These are phyloP conservation scores for Steinernema carpocapsae DNA, from an alignment of 2,888 invertebrate species.

Conservation along the genomic window DNA sequence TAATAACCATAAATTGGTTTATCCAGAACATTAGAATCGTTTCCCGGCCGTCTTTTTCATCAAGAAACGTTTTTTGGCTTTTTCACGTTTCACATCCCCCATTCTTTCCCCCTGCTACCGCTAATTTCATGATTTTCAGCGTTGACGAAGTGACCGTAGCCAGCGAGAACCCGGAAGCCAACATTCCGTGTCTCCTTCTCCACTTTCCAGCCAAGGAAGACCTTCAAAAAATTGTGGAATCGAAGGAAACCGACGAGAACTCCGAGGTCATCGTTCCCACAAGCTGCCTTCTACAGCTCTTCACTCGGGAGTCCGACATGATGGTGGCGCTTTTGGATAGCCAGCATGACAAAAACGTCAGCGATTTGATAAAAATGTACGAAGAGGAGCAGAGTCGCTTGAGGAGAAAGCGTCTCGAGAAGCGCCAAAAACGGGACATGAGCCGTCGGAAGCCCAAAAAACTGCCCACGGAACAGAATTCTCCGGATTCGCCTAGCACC, in stretches of 20 bases:
- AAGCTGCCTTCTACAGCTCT: neutral
- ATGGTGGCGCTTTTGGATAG: neutral
- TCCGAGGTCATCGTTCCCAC: neutral
- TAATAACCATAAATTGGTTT: too few relatives aligned
- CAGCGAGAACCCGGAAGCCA: neutral
- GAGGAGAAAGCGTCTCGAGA: neutral
- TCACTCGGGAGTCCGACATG: slow-evolving; percentile 16
- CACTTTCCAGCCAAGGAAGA: slow-evolving; percentile 3
- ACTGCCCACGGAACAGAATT: neutral
- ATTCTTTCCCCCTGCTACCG: too few relatives aligned
- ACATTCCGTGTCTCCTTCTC: slow-evolving; percentile 14
- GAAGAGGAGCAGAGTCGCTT: neutral
- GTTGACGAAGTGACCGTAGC: neutral
- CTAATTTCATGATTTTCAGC: too few relatives aligned
- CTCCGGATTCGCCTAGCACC: neutral
- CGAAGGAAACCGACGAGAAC: neutral
- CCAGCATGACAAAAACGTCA: neutral
- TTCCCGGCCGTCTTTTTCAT: too few relatives aligned
- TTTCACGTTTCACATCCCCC: too few relatives aligned
- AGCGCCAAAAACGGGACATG: neutral
- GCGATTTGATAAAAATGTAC: neutral
- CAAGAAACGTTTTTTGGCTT: too few relatives aligned
- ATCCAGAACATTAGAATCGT: too few relatives aligned
- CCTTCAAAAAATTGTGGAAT: neutral
- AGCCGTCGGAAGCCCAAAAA: neutral